Percentiles rank a stretch among this genome's conserved stretches.
Evolutionary conservation across 2,888 invertebrate genomes (phyloP).

Genomic region (Drosophila incognita): DNA sequence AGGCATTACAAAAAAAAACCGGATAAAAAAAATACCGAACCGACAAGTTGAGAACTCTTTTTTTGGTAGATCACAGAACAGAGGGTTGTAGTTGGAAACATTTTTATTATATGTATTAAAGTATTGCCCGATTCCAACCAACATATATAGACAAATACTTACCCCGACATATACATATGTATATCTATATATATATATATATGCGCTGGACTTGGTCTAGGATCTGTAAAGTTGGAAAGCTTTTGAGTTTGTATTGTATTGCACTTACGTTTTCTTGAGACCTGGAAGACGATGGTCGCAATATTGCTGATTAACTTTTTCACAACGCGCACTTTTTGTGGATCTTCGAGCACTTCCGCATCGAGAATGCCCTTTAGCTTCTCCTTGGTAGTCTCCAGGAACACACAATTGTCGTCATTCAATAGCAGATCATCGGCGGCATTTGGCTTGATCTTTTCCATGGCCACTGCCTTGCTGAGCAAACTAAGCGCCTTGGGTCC

Average conservation of each 20-base stretch:
- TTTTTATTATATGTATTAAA: background rate
- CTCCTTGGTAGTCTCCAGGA: conserved; percentile 94
- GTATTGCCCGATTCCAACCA: conserved; percentile 27
- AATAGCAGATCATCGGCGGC: conserved; percentile 91
- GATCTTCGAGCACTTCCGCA: conserved; percentile 88
- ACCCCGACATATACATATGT: conserved; percentile 1
- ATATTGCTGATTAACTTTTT: conserved; percentile 91
- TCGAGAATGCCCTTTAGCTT: conserved; percentile 92
- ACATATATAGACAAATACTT: conserved; percentile 22
- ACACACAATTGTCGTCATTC: conserved; percentile 90
- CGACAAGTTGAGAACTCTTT: background rate
- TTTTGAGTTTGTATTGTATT: conserved; percentile 2
- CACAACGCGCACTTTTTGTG: conserved; percentile 89
- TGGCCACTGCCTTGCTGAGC: conserved; percentile 90
- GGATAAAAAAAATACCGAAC: background rate
- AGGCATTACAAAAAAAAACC: background rate
- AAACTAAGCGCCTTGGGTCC: conserved; percentile 92
- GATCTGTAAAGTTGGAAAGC: conserved; percentile 29
- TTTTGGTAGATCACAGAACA: background rate
- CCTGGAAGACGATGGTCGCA: conserved; percentile 90
- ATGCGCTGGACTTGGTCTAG: background rate
- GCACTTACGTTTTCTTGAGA: conserved; percentile 86
- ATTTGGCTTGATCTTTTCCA: conserved; percentile 90
- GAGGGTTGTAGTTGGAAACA: background rate
- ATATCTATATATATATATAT: background rate